A percentile compares a stretch with the other conserved stretches of the same genome.
Conservation (phyloP, 2,888 invertebrate genomes). For the Pasiphila rectangulata region DNA sequence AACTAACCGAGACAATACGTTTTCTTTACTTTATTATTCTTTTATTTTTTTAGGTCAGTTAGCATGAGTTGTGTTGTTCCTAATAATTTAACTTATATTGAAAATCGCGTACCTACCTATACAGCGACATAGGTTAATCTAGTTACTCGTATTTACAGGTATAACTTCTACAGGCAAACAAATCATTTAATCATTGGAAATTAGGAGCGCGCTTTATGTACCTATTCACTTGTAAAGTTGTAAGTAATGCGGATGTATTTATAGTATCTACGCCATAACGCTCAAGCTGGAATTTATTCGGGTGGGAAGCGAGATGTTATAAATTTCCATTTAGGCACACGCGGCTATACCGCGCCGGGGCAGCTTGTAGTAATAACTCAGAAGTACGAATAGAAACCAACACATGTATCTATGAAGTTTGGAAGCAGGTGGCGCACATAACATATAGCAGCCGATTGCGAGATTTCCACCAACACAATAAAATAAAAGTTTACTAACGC, state of each 20-base stretch:
- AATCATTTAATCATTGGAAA: no score
- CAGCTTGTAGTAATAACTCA: constrained; percentile 38
- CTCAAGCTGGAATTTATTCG: constrained; percentile 39
- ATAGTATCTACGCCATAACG: constrained; percentile 22
- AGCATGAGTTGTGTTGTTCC: no score
- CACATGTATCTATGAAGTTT: constrained; percentile 54
- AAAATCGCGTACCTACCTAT: no score
- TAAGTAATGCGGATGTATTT: constrained; percentile 19
- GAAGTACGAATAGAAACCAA: constrained; percentile 54
- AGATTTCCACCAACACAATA: constrained; percentile 29
- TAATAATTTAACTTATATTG: no score
- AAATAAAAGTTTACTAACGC: constrained; percentile 27
- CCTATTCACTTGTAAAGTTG: no score
- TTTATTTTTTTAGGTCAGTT: no score
- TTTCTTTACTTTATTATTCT: no score
- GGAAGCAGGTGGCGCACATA: constrained; percentile 54
- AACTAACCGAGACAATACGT: no score
- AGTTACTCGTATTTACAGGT: no score
- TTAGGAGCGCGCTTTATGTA: no score
- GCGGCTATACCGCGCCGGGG: constrained; percentile 47
- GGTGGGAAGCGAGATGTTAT: constrained; percentile 48
- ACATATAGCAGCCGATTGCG: constrained; percentile 34
- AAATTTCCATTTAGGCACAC: constrained; percentile 63
- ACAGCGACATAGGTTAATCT: no score
- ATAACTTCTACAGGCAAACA: no score